phyloP scores from a whole-genome alignment of 2,113 vertebrate species.

The Stigmatopora argus region DNA sequence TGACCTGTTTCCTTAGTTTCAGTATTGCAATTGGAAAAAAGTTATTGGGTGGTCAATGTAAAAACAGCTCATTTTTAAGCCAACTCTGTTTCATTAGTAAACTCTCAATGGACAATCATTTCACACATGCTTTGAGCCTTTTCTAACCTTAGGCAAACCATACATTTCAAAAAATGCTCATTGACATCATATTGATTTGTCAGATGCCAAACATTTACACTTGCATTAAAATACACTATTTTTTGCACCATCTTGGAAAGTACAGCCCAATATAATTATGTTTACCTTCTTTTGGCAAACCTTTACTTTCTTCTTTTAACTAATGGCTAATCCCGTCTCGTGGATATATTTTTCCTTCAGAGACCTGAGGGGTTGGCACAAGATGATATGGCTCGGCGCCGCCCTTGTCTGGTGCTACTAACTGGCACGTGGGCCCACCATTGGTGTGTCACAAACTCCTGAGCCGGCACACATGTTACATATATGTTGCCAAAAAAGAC shows the following conservation, averaged over 20 bases:
- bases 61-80: no score
- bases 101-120: neutral
- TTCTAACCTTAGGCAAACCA: neutral
- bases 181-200: neutral
- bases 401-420: conserved; percentile 49
- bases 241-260: no score
- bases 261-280: neutral
- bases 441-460: conserved; percentile 48
- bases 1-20: no score
- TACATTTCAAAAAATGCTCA: neutral
- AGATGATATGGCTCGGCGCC: conserved; percentile 56
- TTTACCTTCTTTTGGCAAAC: conserved; percentile 9
- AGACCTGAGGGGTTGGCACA: conserved; percentile 45
- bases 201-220: neutral
- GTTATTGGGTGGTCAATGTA: no score
- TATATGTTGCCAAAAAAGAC: conserved; percentile 63
- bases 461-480: conserved; percentile 70
- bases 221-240: no score
- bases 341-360: conserved; percentile 29
- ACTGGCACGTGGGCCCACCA: conserved; percentile 48
- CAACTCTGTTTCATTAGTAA: no score
- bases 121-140: neutral
- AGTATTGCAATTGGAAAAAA: no score
- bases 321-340: conserved; percentile 16
- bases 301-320: conserved; percentile 14